These are phyloP conservation scores for Metopolophium dirhodum DNA, from an alignment of 1,140 invertebrate genomes.

Conservation along the genomic window DNA sequence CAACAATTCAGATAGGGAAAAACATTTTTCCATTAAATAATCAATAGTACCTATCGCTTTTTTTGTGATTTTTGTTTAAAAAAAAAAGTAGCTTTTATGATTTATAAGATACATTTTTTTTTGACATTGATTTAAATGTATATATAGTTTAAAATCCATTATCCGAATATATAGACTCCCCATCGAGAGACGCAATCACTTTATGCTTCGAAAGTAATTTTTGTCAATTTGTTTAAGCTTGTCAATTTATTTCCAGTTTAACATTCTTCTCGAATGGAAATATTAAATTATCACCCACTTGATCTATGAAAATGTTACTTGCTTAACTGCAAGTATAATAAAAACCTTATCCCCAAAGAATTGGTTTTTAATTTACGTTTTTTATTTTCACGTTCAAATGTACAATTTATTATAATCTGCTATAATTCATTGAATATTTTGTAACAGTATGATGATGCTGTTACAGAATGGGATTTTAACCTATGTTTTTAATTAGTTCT, in stretches of 20 bases:
- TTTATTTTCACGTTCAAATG: background rate
- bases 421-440: background rate
- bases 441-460: background rate
- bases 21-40: background rate
- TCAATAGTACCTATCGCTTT: background rate
- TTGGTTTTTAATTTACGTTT: background rate
- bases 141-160: background rate
- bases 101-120: background rate
- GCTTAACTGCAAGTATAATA: background rate
- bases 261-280: background rate
- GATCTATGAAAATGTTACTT: background rate
- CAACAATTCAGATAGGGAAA: background rate
- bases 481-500: background rate
- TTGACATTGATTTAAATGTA: constrained; percentile 18
- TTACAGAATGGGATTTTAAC: background rate
- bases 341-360: background rate
- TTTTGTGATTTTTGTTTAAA: background rate
- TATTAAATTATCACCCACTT: background rate
- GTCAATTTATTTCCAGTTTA: background rate
- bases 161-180: background rate
- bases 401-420: background rate
- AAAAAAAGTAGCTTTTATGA: background rate
- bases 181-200: background rate
- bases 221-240: constrained; percentile 20
- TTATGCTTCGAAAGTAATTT: constrained; percentile 2